Conservation (phyloP, 2,113 vertebrate genomes). For the Trachemys scripta region DNA sequence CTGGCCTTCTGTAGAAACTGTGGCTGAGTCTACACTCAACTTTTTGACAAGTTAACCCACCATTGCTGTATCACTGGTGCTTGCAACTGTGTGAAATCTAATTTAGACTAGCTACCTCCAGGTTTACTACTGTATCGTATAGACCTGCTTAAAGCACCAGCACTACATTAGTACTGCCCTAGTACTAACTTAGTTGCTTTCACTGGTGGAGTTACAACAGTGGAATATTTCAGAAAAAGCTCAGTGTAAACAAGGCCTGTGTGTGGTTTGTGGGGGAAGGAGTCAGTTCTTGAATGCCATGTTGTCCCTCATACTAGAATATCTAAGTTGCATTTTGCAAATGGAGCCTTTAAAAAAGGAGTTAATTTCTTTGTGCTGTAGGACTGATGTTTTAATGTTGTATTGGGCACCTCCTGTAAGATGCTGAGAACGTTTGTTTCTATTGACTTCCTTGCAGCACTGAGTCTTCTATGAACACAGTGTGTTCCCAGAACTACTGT, state of each 20-base stretch:
- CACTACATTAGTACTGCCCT: no score
- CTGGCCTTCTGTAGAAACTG: no score
- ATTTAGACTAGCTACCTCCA: background rate
- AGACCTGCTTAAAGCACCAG: background rate
- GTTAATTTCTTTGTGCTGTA: background rate
- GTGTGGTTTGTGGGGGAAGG: background rate
- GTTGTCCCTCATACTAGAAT: constrained; percentile 17
- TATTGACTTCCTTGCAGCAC: no score
- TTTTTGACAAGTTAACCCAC: no score
- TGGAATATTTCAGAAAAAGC: constrained; percentile 3
- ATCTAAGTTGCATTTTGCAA: background rate
- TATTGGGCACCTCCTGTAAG: background rate
- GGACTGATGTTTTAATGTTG: background rate
- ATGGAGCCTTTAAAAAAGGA: background rate
- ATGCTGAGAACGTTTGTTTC: background rate
- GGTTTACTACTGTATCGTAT: background rate
- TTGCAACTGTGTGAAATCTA: no score
- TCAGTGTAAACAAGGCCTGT: background rate
- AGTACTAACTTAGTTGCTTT: background rate
- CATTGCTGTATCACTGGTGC: no score
- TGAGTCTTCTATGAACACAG: no score
- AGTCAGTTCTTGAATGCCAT: background rate
- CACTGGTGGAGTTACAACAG: background rate
- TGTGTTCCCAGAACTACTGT: no score
- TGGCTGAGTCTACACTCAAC: no score